Evolutionary conservation across 2,797 vertebrate species (phyloP).

Genomic region (Monodelphis domestica): DNA sequence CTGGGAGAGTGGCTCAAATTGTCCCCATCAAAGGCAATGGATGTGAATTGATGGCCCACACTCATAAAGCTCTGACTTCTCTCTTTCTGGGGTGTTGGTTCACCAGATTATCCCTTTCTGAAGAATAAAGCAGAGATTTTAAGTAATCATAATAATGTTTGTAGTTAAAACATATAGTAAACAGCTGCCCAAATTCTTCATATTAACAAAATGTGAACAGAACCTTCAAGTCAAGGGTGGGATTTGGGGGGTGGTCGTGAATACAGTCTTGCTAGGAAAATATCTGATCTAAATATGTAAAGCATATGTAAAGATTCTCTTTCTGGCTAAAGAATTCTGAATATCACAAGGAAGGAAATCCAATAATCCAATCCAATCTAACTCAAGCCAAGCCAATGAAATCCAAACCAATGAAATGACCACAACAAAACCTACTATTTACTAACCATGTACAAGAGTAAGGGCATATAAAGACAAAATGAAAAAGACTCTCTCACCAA

Average conservation of each 20-base stretch:
- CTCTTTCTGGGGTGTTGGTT: background rate
- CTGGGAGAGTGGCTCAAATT: constrained; percentile 8
- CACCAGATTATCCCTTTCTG: background rate
- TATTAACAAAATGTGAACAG: constrained; percentile 46
- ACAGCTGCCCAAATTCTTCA: background rate
- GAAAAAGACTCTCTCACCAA: background rate
- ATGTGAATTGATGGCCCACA: background rate
- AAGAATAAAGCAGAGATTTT: background rate
- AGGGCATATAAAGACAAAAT: background rate
- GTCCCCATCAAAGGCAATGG: background rate
- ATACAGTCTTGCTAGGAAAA: constrained; percentile 19
- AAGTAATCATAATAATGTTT: background rate
- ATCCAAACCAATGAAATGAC: background rate
- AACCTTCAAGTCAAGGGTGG: background rate
- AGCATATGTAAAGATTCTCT: constrained; percentile 14
- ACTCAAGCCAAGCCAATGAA: background rate
- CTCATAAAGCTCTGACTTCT: background rate
- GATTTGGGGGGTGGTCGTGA: too few species aligned
- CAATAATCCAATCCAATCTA: background rate
- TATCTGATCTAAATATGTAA: background rate
- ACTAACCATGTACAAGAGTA: background rate
- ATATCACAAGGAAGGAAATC: background rate
- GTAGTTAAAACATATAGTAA: background rate
- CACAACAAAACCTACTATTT: background rate
- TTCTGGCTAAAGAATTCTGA: constrained; percentile 1